phyloP scores from a whole-genome alignment of 2,113 vertebrate genomes.

The Thryonomys swinderianus region DNA sequence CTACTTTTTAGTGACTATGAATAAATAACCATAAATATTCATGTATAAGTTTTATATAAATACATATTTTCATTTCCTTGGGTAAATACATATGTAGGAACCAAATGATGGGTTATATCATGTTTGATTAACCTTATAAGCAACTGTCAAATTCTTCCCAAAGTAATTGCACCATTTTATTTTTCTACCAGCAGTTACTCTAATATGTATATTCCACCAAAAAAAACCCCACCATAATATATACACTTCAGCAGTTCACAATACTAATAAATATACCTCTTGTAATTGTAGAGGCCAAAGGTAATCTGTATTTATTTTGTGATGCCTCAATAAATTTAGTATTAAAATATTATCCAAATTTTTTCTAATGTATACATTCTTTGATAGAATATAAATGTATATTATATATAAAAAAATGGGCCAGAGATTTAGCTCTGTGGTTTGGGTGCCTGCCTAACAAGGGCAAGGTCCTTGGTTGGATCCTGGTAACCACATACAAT shows the following conservation, averaged over 20 bases:
- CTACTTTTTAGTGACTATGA: background rate
- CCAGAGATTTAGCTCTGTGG: no score
- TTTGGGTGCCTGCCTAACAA: no score
- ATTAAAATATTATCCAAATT: background rate
- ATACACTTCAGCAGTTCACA: background rate
- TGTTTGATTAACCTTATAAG: constrained; percentile 3
- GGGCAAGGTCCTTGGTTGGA: no score
- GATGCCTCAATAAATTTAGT: background rate
- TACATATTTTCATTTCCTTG: constrained; percentile 2
- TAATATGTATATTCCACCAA: background rate
- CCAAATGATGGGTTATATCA: background rate
- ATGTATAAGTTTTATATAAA: background rate
- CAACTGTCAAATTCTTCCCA: background rate
- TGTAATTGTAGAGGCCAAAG: background rate
- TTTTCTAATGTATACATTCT: background rate
- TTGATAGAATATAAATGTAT: no score
- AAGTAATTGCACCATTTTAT: background rate
- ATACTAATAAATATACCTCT: background rate
- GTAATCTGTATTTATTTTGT: background rate
- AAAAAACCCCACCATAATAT: background rate
- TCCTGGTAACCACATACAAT: no score
- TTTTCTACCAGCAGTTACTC: background rate
- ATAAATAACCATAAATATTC: background rate
- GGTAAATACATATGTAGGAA: background rate
- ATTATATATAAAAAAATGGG: no score